Percentiles rank a stretch among this genome's conserved stretches.
These are phyloP conservation scores for Lasaia peninsularis DNA, from an alignment of 1,140 invertebrate species.

Conservation along the genomic window DNA sequence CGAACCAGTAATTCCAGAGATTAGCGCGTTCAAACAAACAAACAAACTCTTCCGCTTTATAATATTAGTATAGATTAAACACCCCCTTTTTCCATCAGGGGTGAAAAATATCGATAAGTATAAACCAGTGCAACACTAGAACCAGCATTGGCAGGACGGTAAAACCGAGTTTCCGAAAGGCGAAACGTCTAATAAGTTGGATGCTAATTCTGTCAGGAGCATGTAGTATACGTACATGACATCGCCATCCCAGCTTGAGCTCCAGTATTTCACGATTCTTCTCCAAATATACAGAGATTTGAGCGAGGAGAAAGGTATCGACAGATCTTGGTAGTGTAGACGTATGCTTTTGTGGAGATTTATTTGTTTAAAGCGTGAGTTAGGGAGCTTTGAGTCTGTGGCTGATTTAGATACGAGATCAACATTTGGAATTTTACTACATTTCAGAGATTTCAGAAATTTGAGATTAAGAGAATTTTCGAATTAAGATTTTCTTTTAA, in stretches of 20 bases:
- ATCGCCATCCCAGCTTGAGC: slow-evolving; percentile 39
- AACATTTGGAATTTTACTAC: neutral
- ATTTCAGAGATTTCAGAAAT: neutral
- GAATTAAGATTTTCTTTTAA: no score
- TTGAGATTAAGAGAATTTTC: neutral
- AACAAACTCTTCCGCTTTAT: no score
- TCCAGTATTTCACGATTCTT: slow-evolving; percentile 2
- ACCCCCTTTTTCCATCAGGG: no score
- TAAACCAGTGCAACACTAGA: slow-evolving; percentile 26
- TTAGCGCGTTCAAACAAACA: no score
- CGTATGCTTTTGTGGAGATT: neutral
- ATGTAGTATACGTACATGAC: slow-evolving; percentile 46
- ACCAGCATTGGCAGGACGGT: slow-evolving; percentile 54
- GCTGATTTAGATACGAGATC: slow-evolving; percentile 3
- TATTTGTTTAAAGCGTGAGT: slow-evolving; percentile 8
- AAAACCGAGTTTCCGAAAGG: slow-evolving; percentile 73
- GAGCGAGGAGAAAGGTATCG: neutral
- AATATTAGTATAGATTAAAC: no score
- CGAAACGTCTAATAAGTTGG: slow-evolving; percentile 75
- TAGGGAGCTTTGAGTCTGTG: neutral
- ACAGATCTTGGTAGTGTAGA: neutral
- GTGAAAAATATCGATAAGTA: slow-evolving; percentile 13
- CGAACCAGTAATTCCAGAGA: no score
- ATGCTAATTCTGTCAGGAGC: slow-evolving; percentile 66
- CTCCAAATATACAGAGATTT: neutral